A percentile compares a stretch with the other conserved stretches of the same genome.
Conservation (phyloP, 2,888 invertebrate species). For the Dascillus cervinus region DNA sequence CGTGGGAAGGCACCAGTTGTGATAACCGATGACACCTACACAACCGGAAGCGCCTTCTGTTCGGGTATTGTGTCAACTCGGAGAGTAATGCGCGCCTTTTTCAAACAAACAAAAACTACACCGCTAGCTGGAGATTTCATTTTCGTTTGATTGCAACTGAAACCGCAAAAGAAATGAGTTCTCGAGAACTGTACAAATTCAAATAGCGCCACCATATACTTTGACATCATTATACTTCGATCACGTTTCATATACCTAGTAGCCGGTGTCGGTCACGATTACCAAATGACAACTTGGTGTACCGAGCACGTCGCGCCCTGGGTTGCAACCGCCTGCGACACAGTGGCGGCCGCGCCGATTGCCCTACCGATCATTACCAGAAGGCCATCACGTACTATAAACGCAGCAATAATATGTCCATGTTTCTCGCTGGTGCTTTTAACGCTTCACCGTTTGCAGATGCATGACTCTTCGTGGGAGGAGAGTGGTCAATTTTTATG, state of each 20-base stretch:
- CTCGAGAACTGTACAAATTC: constrained; percentile 23
- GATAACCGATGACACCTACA: constrained; percentile 24
- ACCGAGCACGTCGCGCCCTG: constrained; percentile 18
- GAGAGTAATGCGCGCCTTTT: constrained; percentile 12
- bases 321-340: constrained; percentile 17
- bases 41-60: constrained; percentile 9
- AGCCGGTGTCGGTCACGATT: constrained; percentile 41
- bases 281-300: constrained; percentile 30
- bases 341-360: constrained; percentile 29
- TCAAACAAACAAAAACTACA: constrained; percentile 7
- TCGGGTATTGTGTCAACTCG: constrained; percentile 12
- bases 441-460: no score
- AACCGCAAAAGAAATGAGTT: constrained; percentile 26
- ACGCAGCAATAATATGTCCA: no score
- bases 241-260: constrained; percentile 43
- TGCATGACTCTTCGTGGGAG: no score
- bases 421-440: no score
- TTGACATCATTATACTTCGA: constrained; percentile 39
- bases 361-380: constrained; percentile 32
- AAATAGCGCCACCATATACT: constrained; percentile 33
- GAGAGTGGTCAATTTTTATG: no score
- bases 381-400: constrained; percentile 34
- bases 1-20: constrained; percentile 28
- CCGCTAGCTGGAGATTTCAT: constrained; percentile 3
- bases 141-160: constrained; percentile 18